Evolutionary conservation across 1,140 invertebrate species (phyloP).

Genomic region (Trichonephila inaurata): DNA sequence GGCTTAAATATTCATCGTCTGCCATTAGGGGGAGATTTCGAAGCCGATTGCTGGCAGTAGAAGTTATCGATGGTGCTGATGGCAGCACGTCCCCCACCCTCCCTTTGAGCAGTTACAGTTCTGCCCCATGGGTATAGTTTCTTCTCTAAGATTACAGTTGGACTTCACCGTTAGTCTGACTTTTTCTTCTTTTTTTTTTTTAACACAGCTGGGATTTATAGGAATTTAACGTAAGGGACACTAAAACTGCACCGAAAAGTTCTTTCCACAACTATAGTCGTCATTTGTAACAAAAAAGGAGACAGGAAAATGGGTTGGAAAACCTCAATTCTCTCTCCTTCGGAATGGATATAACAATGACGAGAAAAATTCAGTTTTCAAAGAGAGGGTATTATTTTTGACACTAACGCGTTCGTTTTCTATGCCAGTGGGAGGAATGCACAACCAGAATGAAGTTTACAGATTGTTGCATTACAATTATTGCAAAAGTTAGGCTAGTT

Average conservation of each 20-base stretch:
- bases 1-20: constrained; percentile 75
- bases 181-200: constrained; percentile 14
- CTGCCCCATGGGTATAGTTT: constrained; percentile 63
- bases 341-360: constrained; percentile 3
- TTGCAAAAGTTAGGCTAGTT: no score
- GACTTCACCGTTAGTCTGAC: constrained; percentile 20
- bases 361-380: background rate
- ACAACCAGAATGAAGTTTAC: no score
- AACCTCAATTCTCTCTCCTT: background rate
- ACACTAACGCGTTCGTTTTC: background rate
- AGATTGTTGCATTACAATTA: no score
- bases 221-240: constrained; percentile 50
- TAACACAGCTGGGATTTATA: constrained; percentile 55
- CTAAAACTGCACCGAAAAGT: constrained; percentile 31
- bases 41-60: constrained; percentile 59
- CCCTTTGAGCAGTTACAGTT: constrained; percentile 51
- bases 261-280: constrained; percentile 13
- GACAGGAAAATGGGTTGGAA: constrained; percentile 9
- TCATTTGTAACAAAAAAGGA: constrained; percentile 12
- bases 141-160: constrained; percentile 61
- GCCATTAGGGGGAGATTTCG: constrained; percentile 73
- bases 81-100: background rate
- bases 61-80: constrained; percentile 71
- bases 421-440: background rate
- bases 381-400: background rate